A percentile compares a stretch with the other conserved stretches of the same genome.
Evolutionary conservation across 2,888 invertebrate species (phyloP).

Genomic region (Dryococelus australis): DNA sequence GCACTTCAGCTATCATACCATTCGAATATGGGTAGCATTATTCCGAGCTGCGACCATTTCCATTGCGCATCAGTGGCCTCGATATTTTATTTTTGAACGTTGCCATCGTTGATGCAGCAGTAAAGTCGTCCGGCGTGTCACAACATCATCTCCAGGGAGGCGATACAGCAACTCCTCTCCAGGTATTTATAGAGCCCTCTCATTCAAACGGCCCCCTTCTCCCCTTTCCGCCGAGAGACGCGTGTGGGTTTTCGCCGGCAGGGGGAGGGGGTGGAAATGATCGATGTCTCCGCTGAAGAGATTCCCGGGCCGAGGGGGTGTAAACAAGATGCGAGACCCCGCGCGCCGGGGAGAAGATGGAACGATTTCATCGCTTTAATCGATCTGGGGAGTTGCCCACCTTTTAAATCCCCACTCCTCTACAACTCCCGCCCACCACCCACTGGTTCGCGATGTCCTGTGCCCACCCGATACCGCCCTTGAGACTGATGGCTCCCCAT

Average conservation of each 20-base stretch:
- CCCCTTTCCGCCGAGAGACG: background rate
- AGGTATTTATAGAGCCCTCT: constrained; percentile 6
- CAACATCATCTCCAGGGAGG: too few species aligned
- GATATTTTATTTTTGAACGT: too few species aligned
- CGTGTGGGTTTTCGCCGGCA: background rate
- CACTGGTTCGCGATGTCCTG: background rate
- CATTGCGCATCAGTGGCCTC: too few species aligned
- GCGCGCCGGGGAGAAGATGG: background rate
- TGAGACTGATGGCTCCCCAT: background rate
- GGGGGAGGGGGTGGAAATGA: background rate
- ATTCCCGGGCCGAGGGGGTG: background rate
- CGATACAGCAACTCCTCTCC: background rate
- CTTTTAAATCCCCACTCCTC: background rate
- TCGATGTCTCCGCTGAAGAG: constrained; percentile 10
- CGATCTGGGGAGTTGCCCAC: background rate
- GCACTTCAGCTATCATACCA: too few species aligned
- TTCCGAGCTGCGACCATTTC: too few species aligned
- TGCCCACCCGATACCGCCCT: background rate
- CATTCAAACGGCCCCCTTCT: background rate
- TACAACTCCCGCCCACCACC: background rate
- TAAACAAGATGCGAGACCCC: background rate
- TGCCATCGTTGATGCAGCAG: too few species aligned
- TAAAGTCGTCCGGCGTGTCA: too few species aligned
- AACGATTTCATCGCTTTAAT: background rate
- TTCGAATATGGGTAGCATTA: too few species aligned